These are phyloP conservation scores for Xerus rutilus DNA, from an alignment of 2,797 vertebrate genomes.

Conservation along the genomic window DNA sequence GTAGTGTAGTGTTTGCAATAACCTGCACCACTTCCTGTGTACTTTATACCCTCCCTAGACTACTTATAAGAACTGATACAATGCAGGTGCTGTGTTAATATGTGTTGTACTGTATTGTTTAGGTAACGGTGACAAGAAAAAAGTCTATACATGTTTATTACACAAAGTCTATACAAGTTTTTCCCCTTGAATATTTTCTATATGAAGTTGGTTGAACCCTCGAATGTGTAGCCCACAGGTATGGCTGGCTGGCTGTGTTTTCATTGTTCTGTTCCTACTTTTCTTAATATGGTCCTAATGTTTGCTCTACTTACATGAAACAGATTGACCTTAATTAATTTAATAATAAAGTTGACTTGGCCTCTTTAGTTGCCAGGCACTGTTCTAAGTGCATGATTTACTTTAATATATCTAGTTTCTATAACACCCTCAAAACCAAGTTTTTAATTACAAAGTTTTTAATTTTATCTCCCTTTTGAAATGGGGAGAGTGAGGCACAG, in stretches of 20 bases:
- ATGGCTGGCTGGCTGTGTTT: background rate
- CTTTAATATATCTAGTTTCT: background rate
- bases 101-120: background rate
- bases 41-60: background rate
- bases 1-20: background rate
- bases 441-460: background rate
- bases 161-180: background rate
- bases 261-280: background rate
- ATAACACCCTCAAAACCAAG: background rate
- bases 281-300: background rate
- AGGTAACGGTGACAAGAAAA: background rate
- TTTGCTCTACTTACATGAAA: background rate
- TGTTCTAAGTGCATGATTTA: background rate
- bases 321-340: background rate
- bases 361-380: background rate
- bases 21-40: background rate
- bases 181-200: background rate
- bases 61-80: background rate
- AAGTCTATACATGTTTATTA: background rate
- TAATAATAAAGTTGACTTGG: background rate
- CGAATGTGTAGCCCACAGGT: background rate
- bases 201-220: background rate
- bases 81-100: background rate
- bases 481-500: background rate
- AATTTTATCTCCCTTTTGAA: background rate